A percentile compares a stretch with the other conserved stretches of the same genome.
These are phyloP conservation scores for Ametastegia equiseti DNA, from an alignment of 2,888 invertebrate genomes.

Conservation along the genomic window DNA sequence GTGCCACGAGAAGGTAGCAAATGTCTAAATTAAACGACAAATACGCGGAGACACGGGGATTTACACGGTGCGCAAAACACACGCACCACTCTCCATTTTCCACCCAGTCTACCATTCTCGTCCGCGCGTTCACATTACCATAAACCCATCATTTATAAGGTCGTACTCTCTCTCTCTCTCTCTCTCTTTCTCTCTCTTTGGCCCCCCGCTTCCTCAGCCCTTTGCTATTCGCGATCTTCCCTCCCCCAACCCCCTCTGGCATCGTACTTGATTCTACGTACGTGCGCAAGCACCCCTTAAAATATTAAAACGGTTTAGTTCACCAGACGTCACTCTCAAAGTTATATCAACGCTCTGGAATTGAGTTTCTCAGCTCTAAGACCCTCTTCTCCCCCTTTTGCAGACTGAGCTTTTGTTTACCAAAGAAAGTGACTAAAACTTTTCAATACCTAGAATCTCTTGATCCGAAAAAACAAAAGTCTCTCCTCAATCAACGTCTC, in stretches of 20 bases:
- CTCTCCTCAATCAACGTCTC: constrained; percentile 3
- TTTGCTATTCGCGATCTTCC: constrained; percentile 45
- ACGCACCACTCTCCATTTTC: constrained; percentile 72
- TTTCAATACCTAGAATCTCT: neutral
- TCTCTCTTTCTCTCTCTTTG: neutral
- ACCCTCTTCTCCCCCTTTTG: neutral
- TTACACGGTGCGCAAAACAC: constrained; percentile 71
- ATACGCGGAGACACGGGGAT: constrained; percentile 71
- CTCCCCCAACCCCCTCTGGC: too few species aligned
- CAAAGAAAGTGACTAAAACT: constrained; percentile 11
- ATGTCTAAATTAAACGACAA: constrained; percentile 73
- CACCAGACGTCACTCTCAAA: constrained; percentile 40
- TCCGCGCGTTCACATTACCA: constrained; percentile 68
- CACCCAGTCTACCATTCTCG: constrained; percentile 58
- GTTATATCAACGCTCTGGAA: constrained; percentile 27
- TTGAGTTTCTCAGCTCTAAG: constrained; percentile 30
- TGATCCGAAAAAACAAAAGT: neutral
- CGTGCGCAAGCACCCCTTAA: constrained; percentile 57
- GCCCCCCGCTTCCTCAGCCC: constrained; percentile 57
- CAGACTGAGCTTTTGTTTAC: constrained; percentile 12
- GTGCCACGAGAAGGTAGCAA: constrained; percentile 51
- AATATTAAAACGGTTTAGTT: constrained; percentile 64
- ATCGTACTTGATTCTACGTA: constrained; percentile 36
- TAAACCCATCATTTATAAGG: constrained; percentile 72
- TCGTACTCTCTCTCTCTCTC: constrained; percentile 53